These are phyloP conservation scores for Morone saxatilis DNA, from an alignment of 2,113 vertebrate species.

Conservation along the genomic window DNA sequence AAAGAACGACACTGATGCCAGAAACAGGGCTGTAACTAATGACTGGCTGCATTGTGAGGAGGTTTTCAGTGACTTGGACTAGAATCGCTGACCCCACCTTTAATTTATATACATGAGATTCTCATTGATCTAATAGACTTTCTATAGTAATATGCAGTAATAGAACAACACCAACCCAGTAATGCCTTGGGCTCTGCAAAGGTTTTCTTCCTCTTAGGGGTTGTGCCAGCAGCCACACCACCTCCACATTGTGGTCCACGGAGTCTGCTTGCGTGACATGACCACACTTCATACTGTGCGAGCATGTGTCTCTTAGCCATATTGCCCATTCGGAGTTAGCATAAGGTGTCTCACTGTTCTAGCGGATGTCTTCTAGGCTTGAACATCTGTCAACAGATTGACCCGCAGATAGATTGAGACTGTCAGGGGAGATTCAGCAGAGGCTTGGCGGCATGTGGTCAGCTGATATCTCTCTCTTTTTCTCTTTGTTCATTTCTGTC, in stretches of 20 bases:
- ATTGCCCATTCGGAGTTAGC: conserved; percentile 28
- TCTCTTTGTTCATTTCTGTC: conserved; percentile 45
- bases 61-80: too few species aligned
- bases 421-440: conserved; percentile 47
- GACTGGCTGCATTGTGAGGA: too few species aligned
- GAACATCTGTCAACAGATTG: conserved; percentile 64
- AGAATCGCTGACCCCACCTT: too few species aligned
- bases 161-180: not conserved
- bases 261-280: conserved; percentile 31
- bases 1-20: too few species aligned
- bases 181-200: not conserved
- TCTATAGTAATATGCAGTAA: too few species aligned
- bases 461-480: conserved; percentile 47
- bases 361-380: conserved; percentile 64
- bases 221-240: conserved; percentile 8
- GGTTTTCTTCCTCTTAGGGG: conserved; percentile 1
- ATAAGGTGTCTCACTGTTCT: conserved; percentile 57
- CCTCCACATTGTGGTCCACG: conserved; percentile 20
- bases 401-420: conserved; percentile 53
- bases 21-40: too few species aligned
- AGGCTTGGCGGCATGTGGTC: conserved; percentile 56
- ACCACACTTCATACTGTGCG: conserved; percentile 48
- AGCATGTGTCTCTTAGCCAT: conserved; percentile 63
- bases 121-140: not conserved
- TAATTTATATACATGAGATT: not conserved